Evolutionary conservation across 2,113 vertebrate genomes (phyloP).

Genomic region (Scopus umbretta): DNA sequence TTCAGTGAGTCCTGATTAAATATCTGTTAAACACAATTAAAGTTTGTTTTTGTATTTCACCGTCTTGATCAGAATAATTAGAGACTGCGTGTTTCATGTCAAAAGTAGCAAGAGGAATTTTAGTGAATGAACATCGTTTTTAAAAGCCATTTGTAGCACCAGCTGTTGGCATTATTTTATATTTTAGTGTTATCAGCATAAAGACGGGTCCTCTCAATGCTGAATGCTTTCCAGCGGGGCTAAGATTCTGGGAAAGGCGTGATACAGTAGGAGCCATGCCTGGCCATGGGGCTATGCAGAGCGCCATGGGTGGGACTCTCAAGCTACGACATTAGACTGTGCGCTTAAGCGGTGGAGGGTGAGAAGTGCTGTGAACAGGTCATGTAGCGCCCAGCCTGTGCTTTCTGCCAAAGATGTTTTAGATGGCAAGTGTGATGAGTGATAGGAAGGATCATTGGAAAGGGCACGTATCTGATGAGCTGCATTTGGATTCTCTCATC

Average conservation of each 20-base stretch:
- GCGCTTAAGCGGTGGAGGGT: background rate
- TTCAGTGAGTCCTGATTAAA: conserved; percentile 89
- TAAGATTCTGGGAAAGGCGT: conserved; percentile 49
- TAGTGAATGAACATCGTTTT: conserved; percentile 86
- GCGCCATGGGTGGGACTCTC: background rate
- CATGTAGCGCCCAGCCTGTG: background rate
- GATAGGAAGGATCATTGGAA: background rate
- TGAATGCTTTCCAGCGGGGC: conserved; percentile 75
- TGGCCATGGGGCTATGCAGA: background rate
- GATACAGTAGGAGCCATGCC: background rate
- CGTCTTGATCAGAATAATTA: conserved; percentile 89
- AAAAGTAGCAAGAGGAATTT: conserved; percentile 85
- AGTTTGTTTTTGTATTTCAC: conserved; percentile 89
- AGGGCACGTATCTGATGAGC: background rate
- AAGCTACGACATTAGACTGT: background rate
- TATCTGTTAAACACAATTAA: conserved; percentile 90
- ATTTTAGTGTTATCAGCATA: conserved; percentile 84
- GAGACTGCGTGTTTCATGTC: conserved; percentile 86
- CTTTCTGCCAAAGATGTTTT: background rate
- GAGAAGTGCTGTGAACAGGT: background rate
- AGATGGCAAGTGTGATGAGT: background rate
- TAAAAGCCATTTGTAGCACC: conserved; percentile 87
- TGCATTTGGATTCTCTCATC: background rate
- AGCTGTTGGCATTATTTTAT: conserved; percentile 87
- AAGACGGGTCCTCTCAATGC: conserved; percentile 78